Base-by-base conservation (phyloP, 2,113 vertebrate species). In the Ammodytes marinus region DNA sequence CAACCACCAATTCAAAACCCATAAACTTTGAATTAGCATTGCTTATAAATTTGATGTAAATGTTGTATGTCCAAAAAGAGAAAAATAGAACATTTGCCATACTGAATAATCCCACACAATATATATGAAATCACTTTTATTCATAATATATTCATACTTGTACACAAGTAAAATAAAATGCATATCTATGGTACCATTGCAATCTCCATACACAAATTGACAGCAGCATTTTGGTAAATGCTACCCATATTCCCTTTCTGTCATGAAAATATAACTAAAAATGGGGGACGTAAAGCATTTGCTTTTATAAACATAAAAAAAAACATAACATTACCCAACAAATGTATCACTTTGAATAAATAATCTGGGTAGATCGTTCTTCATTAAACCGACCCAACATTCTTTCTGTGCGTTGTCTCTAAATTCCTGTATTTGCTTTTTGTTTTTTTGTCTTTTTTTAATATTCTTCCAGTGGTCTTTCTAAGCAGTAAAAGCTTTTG, bases 111-210 rank as follows among this genome's bases (percentile, higher is more conserved):
- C 88, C 55, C 58, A 91, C 77, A 85, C 78, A 55, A 60, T 68
- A 73, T 55, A 77, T 63, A 89, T 88, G 87, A 63, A 4, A 75
- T 86, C 45, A 93, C 86, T 95, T 96, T 96, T 95, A 98, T 99
- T 97, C 94, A 95, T 97, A 92, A 95, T 97, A 95, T 95, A 95
- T 96, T 95, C 92, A 95, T 97, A 97, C 96, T 98, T 97, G 96
- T 98, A 98, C 97, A 99, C 97, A 97, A 98, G 96, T 97, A 99
- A 99, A 99, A 99, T 99, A 98, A 98, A 98, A 99, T 97, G 96
- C 97, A 96, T 98, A 97, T 98, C 96, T 98, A 96, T 97, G 94
- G 87, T 95, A 96, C 95, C 96, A 95, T 96, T 93, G 95, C 96
- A 95, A 89, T 96, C 95, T 92, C 91, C 90, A 95, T 94, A 88